Evolutionary conservation across 2,113 vertebrate genomes (phyloP).

Genomic region (Lamprologus tigripictilis): DNA sequence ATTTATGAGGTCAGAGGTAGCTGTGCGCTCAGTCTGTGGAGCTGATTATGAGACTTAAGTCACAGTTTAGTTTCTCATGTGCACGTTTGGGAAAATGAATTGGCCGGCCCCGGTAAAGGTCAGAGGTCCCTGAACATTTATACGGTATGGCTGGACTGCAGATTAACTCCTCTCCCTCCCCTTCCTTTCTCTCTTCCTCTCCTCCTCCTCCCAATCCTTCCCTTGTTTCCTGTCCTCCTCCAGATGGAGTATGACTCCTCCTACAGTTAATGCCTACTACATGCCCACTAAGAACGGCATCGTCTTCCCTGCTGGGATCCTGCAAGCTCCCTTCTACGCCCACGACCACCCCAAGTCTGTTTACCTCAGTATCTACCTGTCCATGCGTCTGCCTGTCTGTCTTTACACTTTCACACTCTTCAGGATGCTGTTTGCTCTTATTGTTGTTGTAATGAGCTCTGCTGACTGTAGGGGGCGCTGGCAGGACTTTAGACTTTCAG

Average conservation of each 20-base stretch:
- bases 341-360: conserved; percentile 91
- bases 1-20: neutral
- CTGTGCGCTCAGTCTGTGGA: neutral
- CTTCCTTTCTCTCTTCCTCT: neutral
- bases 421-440: neutral
- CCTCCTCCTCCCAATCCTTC: conserved; percentile 58
- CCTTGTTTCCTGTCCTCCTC: neutral
- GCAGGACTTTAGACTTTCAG: neutral
- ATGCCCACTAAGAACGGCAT: conserved; percentile 97
- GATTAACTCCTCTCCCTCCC: neutral
- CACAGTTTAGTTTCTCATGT: neutral
- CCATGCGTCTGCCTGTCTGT: neutral
- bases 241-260: conserved; percentile 99
- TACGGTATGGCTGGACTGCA: neutral
- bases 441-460: neutral
- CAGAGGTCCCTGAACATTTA: neutral
- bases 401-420: neutral
- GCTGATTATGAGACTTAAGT: neutral
- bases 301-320: conserved; percentile 94
- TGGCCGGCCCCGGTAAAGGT: neutral
- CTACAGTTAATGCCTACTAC: conserved; percentile 97
- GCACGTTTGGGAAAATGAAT: neutral
- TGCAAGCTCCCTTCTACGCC: conserved; percentile 96
- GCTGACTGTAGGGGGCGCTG: neutral
- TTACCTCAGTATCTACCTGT: neutral